Conservation (phyloP, 1,140 invertebrate genomes). For the Hylaeus anthracinus region DNA sequence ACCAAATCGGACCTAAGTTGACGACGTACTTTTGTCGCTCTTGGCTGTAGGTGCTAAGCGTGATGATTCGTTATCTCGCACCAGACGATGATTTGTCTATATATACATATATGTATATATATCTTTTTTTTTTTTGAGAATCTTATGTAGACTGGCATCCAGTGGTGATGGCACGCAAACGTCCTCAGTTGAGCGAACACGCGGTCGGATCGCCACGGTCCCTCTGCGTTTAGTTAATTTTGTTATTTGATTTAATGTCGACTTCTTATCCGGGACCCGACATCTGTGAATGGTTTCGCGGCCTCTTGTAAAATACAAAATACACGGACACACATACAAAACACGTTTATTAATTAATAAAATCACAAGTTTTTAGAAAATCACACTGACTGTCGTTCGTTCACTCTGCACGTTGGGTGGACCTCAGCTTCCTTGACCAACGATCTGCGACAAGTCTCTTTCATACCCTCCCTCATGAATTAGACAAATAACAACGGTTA, state of each 20-base stretch:
- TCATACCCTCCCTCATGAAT: too few relatives aligned
- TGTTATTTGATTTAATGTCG: conserved; percentile 80
- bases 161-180: conserved; percentile 39
- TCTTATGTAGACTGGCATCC: not conserved
- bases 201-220: conserved; percentile 68
- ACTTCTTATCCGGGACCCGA: conserved; percentile 70
- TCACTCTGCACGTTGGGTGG: not conserved
- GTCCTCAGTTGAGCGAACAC: conserved; percentile 67
- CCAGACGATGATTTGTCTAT: too few relatives aligned
- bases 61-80: too few relatives aligned
- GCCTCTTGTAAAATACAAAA: conserved; percentile 80
- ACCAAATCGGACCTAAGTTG: too few relatives aligned
- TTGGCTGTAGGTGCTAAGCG: too few relatives aligned
- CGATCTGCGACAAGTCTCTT: too few relatives aligned
- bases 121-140: not conserved
- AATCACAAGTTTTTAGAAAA: conserved; percentile 80
- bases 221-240: conserved; percentile 79
- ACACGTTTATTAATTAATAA: conserved; percentile 81
- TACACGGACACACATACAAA: conserved; percentile 70
- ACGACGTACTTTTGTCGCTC: too few relatives aligned
- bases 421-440: too few relatives aligned
- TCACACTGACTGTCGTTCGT: conserved; percentile 17
- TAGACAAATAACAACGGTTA: too few relatives aligned
- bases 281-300: conserved; percentile 66
- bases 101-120: too few relatives aligned